These are phyloP conservation scores for Aspiorhynchus laticeps DNA, from an alignment of 2,113 vertebrate species.

Conservation along the genomic window DNA sequence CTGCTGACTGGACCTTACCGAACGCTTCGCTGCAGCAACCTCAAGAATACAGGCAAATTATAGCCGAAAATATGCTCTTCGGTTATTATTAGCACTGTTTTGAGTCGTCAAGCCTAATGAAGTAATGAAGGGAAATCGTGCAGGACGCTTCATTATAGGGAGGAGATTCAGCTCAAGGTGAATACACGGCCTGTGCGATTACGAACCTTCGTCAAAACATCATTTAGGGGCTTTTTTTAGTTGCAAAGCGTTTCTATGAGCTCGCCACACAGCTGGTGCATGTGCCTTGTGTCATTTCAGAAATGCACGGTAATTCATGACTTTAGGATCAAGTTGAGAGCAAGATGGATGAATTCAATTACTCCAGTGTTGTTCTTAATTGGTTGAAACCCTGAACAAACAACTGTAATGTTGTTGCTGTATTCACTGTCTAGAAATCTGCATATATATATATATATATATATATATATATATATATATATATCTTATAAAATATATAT, in stretches of 20 bases:
- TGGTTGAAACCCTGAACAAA: conserved; percentile 54
- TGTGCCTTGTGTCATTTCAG: background rate
- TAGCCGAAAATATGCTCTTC: background rate
- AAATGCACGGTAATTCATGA: conserved; percentile 20
- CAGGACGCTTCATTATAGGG: background rate
- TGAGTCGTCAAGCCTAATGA: background rate
- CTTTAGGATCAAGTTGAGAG: background rate
- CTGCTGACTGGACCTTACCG: conserved; percentile 55
- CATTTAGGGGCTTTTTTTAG: background rate
- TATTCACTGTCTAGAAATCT: background rate
- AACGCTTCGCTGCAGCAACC: conserved; percentile 33
- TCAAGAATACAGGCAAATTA: conserved; percentile 22
- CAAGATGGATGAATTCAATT: conserved; percentile 77
- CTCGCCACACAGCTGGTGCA: conserved; percentile 3
- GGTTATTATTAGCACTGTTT: conserved; percentile 3
- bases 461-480: too few species aligned
- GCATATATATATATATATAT: too few species aligned
- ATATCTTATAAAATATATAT: too few species aligned
- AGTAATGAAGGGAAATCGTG: conserved; percentile 13
- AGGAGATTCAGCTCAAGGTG: conserved; percentile 5
- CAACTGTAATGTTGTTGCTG: background rate
- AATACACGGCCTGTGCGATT: background rate
- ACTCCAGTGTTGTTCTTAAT: conserved; percentile 68
- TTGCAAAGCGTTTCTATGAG: background rate
- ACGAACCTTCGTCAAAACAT: background rate